A percentile compares a stretch with the other conserved stretches of the same genome.
phyloP scores from a whole-genome alignment of 2,888 invertebrate species.

The Panopea generosa region DNA sequence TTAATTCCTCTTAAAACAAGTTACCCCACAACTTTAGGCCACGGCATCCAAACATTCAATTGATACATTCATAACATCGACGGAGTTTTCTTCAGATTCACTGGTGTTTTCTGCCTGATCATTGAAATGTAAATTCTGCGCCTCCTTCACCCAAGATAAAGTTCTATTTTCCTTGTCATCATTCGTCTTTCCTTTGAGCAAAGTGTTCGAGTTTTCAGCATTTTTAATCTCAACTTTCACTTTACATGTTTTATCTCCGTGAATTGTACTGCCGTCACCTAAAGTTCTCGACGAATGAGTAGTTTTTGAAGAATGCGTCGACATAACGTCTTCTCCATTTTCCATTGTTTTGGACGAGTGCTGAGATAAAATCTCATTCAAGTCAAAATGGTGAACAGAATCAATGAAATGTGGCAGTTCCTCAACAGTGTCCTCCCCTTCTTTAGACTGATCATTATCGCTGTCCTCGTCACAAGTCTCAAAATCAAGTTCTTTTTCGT shows the following conservation, averaged over 20 bases:
- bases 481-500: conserved; percentile 48
- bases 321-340: conserved; percentile 75
- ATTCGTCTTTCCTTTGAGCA: conserved; percentile 60
- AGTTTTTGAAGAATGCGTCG: conserved; percentile 77
- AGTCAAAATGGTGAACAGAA: conserved; percentile 78
- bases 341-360: conserved; percentile 80
- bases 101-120: conserved; percentile 28
- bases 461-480: conserved; percentile 23
- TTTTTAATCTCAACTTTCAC: conserved; percentile 36
- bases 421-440: conserved; percentile 64
- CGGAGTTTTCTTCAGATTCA: conserved; percentile 24
- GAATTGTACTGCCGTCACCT: conserved; percentile 71
- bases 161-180: conserved; percentile 80
- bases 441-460: conserved; percentile 22
- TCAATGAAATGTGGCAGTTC: conserved; percentile 78
- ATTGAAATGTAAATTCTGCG: conserved; percentile 68
- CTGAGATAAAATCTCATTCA: conserved; percentile 80
- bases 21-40: conserved; percentile 11
- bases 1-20: neutral
- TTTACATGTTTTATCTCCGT: conserved; percentile 51
- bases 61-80: conserved; percentile 19
- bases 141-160: conserved; percentile 82
- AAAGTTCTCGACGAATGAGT: conserved; percentile 78
- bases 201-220: conserved; percentile 13
- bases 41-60: conserved; percentile 43